phyloP scores from a whole-genome alignment of 2,888 invertebrate genomes.

The Gordius sp. region DNA sequence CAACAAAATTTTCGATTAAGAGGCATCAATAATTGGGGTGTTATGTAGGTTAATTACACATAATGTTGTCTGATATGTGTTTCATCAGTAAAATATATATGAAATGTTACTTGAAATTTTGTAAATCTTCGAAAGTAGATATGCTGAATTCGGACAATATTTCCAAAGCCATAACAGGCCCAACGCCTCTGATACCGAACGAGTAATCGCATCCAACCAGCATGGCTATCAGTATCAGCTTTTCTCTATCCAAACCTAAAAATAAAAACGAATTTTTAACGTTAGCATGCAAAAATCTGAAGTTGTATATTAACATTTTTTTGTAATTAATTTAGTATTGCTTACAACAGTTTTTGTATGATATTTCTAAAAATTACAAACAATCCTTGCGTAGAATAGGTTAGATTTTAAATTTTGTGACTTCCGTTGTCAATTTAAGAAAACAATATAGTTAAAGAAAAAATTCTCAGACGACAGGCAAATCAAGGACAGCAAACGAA shows the following conservation, averaged over 20 bases:
- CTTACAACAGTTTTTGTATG: background rate
- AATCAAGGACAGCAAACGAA: no score
- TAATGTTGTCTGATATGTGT: background rate
- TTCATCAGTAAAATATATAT: background rate
- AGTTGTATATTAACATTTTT: no score
- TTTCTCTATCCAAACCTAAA: slow-evolving; percentile 47
- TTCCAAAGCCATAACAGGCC: slow-evolving; percentile 78
- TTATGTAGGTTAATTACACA: background rate
- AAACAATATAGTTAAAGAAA: no score
- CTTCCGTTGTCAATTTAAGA: no score
- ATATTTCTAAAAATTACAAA: slow-evolving; percentile 16
- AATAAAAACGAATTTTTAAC: no score
- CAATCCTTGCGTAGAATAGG: no score
- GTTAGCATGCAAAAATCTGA: no score
- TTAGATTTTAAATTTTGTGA: no score
- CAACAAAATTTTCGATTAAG: no score
- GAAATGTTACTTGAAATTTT: slow-evolving; percentile 34
- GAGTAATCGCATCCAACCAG: slow-evolving; percentile 95
- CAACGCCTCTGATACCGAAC: slow-evolving; percentile 59
- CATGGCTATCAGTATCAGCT: slow-evolving; percentile 60
- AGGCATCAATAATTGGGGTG: background rate
- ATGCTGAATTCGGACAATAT: slow-evolving; percentile 55
- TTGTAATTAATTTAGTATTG: no score
- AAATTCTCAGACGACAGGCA: no score
- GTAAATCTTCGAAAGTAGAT: slow-evolving; percentile 33